Evolutionary conservation across 2,888 invertebrate species (phyloP), one percentile per base, ranked within the genome.

Genomic region (Rhingia campestris): DNA sequence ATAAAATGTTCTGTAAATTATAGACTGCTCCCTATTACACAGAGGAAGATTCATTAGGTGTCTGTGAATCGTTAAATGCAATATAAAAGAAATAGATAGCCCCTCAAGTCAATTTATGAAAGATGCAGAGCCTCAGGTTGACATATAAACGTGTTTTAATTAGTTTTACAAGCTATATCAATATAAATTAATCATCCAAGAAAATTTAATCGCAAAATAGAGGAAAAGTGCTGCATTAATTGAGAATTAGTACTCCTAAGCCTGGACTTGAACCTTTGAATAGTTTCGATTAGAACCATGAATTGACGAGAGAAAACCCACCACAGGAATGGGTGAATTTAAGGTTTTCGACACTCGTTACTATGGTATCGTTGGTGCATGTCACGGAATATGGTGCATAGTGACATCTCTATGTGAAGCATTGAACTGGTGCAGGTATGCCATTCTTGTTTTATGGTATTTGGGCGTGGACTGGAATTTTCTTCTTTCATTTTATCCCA

Each of bases 361-460:
- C 30, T 53, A 30, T 30, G 5, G 35, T 56, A 12, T 12, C 37
- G 37, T 14, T 7, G 82, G 79, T 84, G 84, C 84, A 84, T 84
- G 84, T 51, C 79, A 80, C 35, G 79, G 84, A 35, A 81, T 74
- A 30, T n/a, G 67, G 32, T 84, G 64, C 84, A 80, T 70, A 66
- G 80, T 84, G 84, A 84, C 84, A 84, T 84, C 84, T 84, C 73
- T 79, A 75, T 39, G 84, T 33, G 59, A 84, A 66, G 33, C 59
- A 64, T 56, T 70, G 84, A 84, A 84, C 79, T 41, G 43, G 43
- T 82, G 82, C 82, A 82, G 49, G 43, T 49, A 66, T 73, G 43
- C 22, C 10, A 41, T 54, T 51, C 7, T 33, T 37, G 5, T 6
- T 77, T 35, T n/a, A 45, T 33, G 14, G 22, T 7, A n/a, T 56